Percentiles rank a stretch among this genome's conserved stretches.
Evolutionary conservation across 2,113 vertebrate genomes (phyloP).

Genomic region (Dolichallabes microphthalmus): DNA sequence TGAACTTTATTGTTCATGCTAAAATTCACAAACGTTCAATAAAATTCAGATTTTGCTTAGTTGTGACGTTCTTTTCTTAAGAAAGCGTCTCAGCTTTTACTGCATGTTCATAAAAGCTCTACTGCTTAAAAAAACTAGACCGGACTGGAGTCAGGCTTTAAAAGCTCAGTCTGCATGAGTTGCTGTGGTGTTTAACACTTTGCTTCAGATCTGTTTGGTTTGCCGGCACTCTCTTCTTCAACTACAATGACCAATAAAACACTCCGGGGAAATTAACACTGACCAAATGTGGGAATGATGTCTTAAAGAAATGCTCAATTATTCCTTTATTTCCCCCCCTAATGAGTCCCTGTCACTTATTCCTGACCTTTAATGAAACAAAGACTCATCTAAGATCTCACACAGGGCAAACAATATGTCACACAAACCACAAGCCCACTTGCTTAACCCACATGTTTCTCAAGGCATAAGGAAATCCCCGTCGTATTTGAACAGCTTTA

Average conservation of each 20-base stretch:
- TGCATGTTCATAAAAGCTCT: neutral
- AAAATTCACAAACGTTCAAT: neutral
- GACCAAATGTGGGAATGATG: neutral
- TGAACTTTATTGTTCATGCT: neutral
- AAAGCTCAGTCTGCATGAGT: neutral
- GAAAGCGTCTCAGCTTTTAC: neutral
- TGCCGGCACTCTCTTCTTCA: neutral
- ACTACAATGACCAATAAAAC: no score
- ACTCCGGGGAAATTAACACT: neutral
- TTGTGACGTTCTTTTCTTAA: no score
- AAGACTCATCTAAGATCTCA: neutral
- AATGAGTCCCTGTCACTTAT: neutral
- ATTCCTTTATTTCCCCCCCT: neutral
- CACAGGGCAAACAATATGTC: neutral
- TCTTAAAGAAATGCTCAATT: neutral
- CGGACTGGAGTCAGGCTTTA: conserved; percentile 9
- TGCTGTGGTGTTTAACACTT: neutral
- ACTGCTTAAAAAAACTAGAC: neutral
- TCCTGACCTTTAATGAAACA: conserved; percentile 8
- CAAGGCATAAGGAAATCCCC: conserved; percentile 8
- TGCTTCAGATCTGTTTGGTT: neutral
- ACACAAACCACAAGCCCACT: neutral
- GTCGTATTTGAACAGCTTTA: neutral
- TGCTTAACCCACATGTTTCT: conserved; percentile 12
- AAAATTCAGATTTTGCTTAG: neutral